Evolutionary conservation across 1,140 invertebrate species (phyloP).

Genomic region (Battus philenor): DNA sequence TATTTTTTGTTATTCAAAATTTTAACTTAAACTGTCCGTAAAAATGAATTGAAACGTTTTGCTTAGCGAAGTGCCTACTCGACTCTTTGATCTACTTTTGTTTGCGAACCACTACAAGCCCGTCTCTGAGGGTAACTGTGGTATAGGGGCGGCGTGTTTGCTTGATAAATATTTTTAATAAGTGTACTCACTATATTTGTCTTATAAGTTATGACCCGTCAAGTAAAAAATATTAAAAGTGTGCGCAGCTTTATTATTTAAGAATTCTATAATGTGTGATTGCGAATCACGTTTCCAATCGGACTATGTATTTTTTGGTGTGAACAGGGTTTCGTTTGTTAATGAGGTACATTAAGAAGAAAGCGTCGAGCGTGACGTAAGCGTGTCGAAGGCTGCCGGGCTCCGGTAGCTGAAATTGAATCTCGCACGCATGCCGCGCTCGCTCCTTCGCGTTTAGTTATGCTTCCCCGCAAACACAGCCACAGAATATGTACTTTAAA

Average conservation of each 20-base stretch:
- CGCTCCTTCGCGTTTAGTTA: slow-evolving; percentile 46
- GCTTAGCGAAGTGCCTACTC: slow-evolving; percentile 22
- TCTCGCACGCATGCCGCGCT: slow-evolving; percentile 43
- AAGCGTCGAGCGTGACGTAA: slow-evolving; percentile 38
- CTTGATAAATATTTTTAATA: slow-evolving; percentile 60
- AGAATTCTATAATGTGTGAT: slow-evolving; percentile 18
- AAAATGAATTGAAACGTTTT: slow-evolving; percentile 19
- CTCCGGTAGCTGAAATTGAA: slow-evolving; percentile 62
- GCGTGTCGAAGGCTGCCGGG: slow-evolving; percentile 25
- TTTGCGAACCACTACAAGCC: slow-evolving; percentile 48
- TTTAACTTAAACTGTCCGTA: too few species aligned
- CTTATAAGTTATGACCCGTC: slow-evolving; percentile 36
- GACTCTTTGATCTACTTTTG: slow-evolving; percentile 56
- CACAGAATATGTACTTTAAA: background rate
- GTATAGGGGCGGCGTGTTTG: slow-evolving; percentile 43
- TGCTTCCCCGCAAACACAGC: slow-evolving; percentile 26
- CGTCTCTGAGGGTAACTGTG: slow-evolving; percentile 34
- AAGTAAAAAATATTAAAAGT: slow-evolving; percentile 20
- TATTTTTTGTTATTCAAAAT: too few species aligned
- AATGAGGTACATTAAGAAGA: slow-evolving; percentile 64
- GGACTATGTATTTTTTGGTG: slow-evolving; percentile 42
- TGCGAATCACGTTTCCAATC: slow-evolving; percentile 47
- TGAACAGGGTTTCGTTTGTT: slow-evolving; percentile 51
- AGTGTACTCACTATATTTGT: slow-evolving; percentile 52
- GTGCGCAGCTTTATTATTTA: slow-evolving; percentile 7